Conservation (phyloP, 2,797 vertebrate species). For the Spizella passerina region DNA sequence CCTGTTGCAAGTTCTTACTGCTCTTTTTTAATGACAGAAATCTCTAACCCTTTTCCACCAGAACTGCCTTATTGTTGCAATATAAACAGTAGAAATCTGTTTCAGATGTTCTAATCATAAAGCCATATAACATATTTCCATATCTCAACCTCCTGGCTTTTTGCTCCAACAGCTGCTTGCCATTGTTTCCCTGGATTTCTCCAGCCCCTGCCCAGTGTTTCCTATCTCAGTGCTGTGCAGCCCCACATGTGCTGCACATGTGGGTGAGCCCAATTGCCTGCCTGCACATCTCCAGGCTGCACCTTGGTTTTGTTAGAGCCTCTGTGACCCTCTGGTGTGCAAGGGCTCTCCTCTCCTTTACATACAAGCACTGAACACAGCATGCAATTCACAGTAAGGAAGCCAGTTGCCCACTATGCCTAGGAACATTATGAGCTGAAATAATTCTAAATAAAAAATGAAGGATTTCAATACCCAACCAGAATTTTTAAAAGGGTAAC, state of each 20-base stretch:
- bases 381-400: not conserved
- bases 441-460: not conserved
- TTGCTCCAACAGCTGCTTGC: not conserved
- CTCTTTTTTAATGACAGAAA: not conserved
- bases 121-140: not conserved
- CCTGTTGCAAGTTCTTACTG: not conserved
- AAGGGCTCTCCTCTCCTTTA: not conserved
- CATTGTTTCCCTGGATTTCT: not conserved
- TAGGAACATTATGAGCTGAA: not conserved
- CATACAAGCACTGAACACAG: not conserved
- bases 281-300: not conserved
- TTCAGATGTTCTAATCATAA: not conserved
- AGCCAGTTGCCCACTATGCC: not conserved
- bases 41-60: not conserved
- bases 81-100: not conserved
- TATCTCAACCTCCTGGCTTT: not conserved
- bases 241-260: accelerated
- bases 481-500: not conserved
- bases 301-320: not conserved
- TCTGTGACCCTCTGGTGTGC: not conserved
- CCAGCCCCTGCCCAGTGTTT: not conserved
- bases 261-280: not conserved
- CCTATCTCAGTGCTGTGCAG: not conserved
- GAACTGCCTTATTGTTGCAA: not conserved
- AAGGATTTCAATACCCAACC: not conserved